Evolutionary conservation across 2,113 vertebrate species (phyloP).

Genomic region (Okapia johnstoni): DNA sequence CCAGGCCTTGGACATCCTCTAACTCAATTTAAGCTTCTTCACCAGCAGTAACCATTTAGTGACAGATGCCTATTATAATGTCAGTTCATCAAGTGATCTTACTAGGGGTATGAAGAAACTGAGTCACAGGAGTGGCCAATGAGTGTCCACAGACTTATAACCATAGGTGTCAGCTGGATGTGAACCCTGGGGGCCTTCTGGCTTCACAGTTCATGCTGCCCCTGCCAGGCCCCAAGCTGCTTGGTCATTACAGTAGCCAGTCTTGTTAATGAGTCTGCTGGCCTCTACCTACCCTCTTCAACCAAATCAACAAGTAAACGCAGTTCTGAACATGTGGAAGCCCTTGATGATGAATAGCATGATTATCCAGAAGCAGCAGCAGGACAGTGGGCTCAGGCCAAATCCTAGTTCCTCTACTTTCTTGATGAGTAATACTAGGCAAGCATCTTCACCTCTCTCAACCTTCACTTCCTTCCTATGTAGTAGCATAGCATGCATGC

Average conservation of each 20-base stretch:
- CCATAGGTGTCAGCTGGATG: too few relatives aligned
- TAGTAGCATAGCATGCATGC: not conserved
- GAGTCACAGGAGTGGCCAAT: not conserved
- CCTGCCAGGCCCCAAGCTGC: rapidly evolving
- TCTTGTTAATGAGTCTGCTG: not conserved
- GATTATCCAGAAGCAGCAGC: not conserved
- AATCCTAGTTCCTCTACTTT: not conserved
- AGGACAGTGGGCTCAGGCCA: not conserved
- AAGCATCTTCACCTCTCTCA: not conserved
- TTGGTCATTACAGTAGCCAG: not conserved
- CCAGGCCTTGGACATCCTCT: not conserved
- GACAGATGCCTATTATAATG: not conserved
- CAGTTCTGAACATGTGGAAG: not conserved
- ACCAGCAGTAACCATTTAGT: not conserved
- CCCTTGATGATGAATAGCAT: not conserved
- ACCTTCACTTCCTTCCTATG: not conserved
- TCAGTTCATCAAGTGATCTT: not conserved
- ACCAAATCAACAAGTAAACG: not conserved
- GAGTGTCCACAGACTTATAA: not conserved
- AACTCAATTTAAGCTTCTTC: not conserved
- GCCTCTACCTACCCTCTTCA: not conserved
- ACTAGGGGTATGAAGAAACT: not conserved
- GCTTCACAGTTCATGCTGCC: too few relatives aligned
- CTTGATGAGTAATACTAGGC: not conserved
- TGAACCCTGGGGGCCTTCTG: not conserved